A percentile compares a stretch with the other conserved stretches of the same genome.
phyloP scores from a whole-genome alignment of 1,140 invertebrate species.

The Neotoxoptera formosana region DNA sequence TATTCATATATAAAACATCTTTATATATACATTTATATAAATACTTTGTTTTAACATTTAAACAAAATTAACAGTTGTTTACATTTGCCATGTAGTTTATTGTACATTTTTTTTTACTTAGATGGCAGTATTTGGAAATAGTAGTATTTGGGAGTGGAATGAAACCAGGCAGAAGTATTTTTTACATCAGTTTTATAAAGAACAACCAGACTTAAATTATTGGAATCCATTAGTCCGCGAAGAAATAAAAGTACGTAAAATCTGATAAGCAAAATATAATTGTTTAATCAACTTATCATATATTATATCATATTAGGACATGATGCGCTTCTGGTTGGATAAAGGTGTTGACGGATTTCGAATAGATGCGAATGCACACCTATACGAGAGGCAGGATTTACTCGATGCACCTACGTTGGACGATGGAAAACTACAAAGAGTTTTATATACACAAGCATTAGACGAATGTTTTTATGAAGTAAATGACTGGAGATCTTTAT shows the following conservation, averaged over 20 bases:
- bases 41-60: too few relatives aligned
- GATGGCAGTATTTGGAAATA: too few relatives aligned
- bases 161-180: conserved; percentile 70
- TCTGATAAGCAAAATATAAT: background rate
- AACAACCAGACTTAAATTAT: conserved; percentile 80
- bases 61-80: too few relatives aligned
- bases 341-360: conserved; percentile 77
- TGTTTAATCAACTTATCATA: background rate
- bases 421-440: conserved; percentile 47
- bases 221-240: conserved; percentile 69
- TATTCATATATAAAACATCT: too few relatives aligned
- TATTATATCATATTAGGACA: conserved; percentile 63
- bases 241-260: conserved; percentile 69
- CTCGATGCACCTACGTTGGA: conserved; percentile 61
- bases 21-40: too few relatives aligned
- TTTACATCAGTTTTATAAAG: conserved; percentile 74
- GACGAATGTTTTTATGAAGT: conserved; percentile 71
- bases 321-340: conserved; percentile 71
- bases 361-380: conserved; percentile 68
- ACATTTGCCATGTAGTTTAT: too few relatives aligned
- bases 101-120: too few relatives aligned
- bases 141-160: too few relatives aligned
- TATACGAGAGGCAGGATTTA: conserved; percentile 65
- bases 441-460: background rate
- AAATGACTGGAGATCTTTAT: conserved; percentile 69